These are phyloP conservation scores for Myathropa florea DNA, from an alignment of 2,888 invertebrate species.

Conservation along the genomic window DNA sequence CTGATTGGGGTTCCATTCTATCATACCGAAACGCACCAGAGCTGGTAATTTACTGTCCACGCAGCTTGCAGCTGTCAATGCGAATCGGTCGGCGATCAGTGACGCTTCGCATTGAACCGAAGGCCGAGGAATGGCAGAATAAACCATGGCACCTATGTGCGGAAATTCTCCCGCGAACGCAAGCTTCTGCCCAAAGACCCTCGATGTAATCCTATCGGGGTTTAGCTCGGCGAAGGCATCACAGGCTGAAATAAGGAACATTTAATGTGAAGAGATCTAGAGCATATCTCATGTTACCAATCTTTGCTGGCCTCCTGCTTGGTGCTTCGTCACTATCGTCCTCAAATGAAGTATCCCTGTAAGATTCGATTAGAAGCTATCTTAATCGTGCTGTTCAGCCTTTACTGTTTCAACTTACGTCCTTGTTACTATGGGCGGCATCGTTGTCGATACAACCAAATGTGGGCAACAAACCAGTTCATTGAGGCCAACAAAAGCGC, in stretches of 20 bases:
- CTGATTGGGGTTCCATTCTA: neutral
- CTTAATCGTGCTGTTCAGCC: neutral
- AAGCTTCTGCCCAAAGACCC: neutral
- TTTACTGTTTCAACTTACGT: neutral
- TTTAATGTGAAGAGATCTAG: neutral
- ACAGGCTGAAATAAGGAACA: neutral
- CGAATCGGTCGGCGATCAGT: neutral
- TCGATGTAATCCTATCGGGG: neutral
- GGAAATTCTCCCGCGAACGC: neutral
- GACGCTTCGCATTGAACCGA: neutral
- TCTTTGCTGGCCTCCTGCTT: neutral
- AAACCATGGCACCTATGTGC: neutral
- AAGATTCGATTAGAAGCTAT: neutral
- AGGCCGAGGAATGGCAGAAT: no score
- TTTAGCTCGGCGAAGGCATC: neutral
- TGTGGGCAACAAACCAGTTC: neutral
- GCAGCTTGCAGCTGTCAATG: neutral
- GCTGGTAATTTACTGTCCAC: neutral
- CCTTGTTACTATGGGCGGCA: neutral
- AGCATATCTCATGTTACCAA: neutral
- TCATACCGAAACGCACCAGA: neutral
- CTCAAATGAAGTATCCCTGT: neutral
- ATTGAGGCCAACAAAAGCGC: neutral
- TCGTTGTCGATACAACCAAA: neutral
- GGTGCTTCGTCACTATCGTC: neutral